Percentiles rank a stretch among this genome's conserved stretches.
Conservation (phyloP, 2,888 invertebrate species). For the Seladonia tumulorum region DNA sequence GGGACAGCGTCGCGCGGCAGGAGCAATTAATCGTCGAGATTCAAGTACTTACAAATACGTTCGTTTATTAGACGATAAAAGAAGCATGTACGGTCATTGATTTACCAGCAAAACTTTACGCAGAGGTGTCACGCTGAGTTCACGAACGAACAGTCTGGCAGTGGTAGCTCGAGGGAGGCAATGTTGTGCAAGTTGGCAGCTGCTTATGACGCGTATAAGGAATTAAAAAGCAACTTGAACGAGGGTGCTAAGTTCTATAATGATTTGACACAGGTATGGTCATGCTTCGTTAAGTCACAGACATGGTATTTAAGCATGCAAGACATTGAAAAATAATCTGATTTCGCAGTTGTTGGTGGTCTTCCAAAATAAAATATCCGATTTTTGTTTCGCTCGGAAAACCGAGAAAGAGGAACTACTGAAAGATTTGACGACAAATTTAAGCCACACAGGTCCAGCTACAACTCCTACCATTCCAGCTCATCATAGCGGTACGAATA, state of each 20-base stretch:
- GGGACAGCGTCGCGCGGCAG: constrained; percentile 90
- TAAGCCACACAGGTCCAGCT: constrained; percentile 87
- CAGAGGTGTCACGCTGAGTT: constrained; percentile 85
- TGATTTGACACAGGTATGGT: constrained; percentile 91
- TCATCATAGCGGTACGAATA: constrained; percentile 84
- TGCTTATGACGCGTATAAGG: constrained; percentile 96
- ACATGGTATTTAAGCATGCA: not conserved
- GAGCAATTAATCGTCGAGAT: constrained; percentile 89
- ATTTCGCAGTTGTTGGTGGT: constrained; percentile 91
- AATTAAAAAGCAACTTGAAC: constrained; percentile 94
- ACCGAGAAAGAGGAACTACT: constrained; percentile 99
- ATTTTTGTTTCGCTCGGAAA: constrained; percentile 99
- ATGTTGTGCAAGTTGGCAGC: constrained; percentile 94
- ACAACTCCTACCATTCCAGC: constrained; percentile 86
- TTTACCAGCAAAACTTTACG: constrained; percentile 27
- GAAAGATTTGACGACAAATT: constrained; percentile 95
- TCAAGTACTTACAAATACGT: constrained; percentile 84
- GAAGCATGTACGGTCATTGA: not conserved
- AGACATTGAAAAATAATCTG: constrained; percentile 1
- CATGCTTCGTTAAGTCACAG: not conserved
- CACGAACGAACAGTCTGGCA: constrained; percentile 83
- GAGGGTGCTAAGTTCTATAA: constrained; percentile 99
- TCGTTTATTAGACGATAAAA: not conserved
- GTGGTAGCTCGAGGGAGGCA: constrained; percentile 88
- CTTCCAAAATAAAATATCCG: constrained; percentile 98